Percentiles rank a stretch among this genome's conserved stretches.
Conservation (phyloP, 1,140 invertebrate species). For the Macrotrachela quadricornifera region DNA sequence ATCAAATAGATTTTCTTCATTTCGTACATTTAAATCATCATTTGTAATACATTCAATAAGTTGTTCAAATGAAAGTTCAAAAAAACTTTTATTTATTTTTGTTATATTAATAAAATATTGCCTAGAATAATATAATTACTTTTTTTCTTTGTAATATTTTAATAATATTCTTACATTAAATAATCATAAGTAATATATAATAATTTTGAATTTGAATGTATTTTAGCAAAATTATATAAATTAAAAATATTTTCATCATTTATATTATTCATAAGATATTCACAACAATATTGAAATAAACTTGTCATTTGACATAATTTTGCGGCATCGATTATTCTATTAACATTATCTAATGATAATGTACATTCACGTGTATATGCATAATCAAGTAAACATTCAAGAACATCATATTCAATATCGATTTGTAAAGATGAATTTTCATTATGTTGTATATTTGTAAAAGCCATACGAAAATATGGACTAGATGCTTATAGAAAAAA, state of each 20-base stretch:
- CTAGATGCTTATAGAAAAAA: neutral
- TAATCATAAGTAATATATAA: neutral
- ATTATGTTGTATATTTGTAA: constrained; percentile 1
- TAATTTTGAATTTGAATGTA: neutral
- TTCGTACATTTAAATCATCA: constrained; percentile 30
- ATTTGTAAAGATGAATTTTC: neutral
- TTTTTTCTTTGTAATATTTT: neutral
- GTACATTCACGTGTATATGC: constrained; percentile 4
- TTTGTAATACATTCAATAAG: constrained; percentile 24
- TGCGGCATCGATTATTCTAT: neutral
- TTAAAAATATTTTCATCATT: constrained; percentile 1
- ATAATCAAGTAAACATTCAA: constrained; percentile 3
- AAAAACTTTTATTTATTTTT: constrained; percentile 46
- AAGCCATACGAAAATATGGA: neutral
- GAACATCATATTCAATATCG: neutral
- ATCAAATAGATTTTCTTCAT: constrained; percentile 33
- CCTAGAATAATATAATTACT: neutral
- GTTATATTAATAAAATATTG: neutral
- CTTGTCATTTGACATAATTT: constrained; percentile 7
- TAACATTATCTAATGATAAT: constrained; percentile 2
- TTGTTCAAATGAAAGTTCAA: constrained; percentile 2
- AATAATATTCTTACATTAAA: constrained; percentile 2
- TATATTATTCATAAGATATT: neutral
- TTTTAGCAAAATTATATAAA: constrained; percentile 1
- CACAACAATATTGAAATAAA: constrained; percentile 5